Evolutionary conservation across 2,797 vertebrate genomes (phyloP).

Genomic region (Adrianichthys oophorus): DNA sequence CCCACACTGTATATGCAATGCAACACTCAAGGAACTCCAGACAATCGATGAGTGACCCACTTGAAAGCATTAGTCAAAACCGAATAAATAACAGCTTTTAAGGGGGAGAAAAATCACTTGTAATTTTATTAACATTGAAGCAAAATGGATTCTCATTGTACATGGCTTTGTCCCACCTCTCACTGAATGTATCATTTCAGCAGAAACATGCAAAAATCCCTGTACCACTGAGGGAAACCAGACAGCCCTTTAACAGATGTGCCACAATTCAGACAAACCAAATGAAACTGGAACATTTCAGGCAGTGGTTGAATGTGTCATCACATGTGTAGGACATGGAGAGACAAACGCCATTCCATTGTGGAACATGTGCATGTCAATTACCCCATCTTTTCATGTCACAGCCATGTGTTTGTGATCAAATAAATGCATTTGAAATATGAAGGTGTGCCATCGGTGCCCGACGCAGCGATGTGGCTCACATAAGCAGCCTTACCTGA

Average conservation of each 20-base stretch:
- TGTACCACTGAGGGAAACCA: conserved; percentile 4
- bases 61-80: neutral
- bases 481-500: conserved; percentile 80
- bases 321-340: neutral
- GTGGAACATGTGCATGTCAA: conserved; percentile 26
- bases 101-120: neutral
- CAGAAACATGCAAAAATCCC: conserved; percentile 23
- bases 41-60: neutral
- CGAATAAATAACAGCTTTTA: neutral
- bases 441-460: conserved; percentile 69
- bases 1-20: conserved; percentile 27
- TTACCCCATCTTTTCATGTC: conserved; percentile 17
- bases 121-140: conserved; percentile 23
- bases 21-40: neutral
- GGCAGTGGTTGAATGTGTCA: neutral
- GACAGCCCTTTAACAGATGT: neutral
- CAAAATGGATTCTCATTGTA: conserved; percentile 57
- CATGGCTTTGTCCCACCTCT: conserved; percentile 33
- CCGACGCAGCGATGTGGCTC: conserved; percentile 44
- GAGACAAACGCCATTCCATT: conserved; percentile 16
- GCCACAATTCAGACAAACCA: neutral
- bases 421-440: conserved; percentile 38
- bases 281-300: neutral
- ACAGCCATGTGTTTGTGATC: neutral
- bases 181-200: conserved; percentile 28